Conservation (phyloP, 2,113 vertebrate genomes). For the Pungitius pungitius region DNA sequence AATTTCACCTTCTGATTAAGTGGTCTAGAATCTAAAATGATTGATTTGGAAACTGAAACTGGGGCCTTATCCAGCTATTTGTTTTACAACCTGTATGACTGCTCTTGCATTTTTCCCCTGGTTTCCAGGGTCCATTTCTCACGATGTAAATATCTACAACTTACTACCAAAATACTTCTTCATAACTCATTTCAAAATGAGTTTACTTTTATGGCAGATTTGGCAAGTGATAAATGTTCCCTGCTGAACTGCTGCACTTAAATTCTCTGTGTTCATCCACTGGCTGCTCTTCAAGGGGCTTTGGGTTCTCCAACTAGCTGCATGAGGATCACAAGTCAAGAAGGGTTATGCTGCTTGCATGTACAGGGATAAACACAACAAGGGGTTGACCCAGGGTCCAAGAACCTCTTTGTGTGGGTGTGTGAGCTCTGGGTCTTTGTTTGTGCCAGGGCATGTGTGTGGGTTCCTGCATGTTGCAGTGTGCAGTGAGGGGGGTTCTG, state of each 20-base stretch:
- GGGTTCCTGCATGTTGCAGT: slow-evolving; percentile 49
- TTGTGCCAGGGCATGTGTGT: slow-evolving; percentile 13
- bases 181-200: not conserved
- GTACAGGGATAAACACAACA: slow-evolving; percentile 47
- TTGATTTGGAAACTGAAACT: not conserved
- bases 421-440: slow-evolving; percentile 18
- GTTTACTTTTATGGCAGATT: slow-evolving; percentile 6
- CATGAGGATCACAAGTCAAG: slow-evolving; percentile 43
- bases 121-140: not conserved
- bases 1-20: not conserved
- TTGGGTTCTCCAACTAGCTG: slow-evolving; percentile 31
- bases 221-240: slow-evolving; percentile 2
- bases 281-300: slow-evolving; percentile 31
- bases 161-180: not conserved
- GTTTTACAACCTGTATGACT: not conserved
- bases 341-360: slow-evolving; percentile 28
- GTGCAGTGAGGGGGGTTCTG: slow-evolving; percentile 45
- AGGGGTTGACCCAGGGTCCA: slow-evolving; percentile 18
- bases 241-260: slow-evolving; percentile 18
- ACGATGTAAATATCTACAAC: not conserved
- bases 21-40: not conserved
- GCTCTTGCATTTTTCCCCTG: not conserved
- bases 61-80: not conserved
- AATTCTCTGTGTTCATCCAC: slow-evolving; percentile 10
- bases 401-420: slow-evolving; percentile 12